Conservation (phyloP, 2,888 invertebrate genomes). For the Neoaliturus tenellus region DNA sequence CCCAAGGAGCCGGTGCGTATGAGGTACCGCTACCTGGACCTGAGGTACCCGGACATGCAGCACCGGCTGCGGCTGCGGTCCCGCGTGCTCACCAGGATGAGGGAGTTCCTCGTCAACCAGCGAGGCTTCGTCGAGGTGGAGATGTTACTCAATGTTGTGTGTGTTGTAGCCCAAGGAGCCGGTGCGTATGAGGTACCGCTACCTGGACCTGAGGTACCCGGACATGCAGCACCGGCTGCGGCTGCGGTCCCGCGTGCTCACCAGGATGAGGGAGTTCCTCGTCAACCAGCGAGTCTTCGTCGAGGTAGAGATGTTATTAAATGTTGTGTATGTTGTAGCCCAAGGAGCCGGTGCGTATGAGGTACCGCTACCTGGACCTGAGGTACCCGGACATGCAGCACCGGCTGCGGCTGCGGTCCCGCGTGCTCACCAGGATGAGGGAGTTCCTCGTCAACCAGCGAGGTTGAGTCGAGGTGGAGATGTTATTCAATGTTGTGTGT, state of each 20-base stretch:
- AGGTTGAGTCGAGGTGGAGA: constrained; percentile 97
- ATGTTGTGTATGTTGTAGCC: neutral
- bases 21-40: constrained; percentile 85
- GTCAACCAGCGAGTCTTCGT: constrained; percentile 88
- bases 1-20: constrained; percentile 88
- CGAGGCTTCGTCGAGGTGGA: constrained; percentile 96
- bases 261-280: constrained; percentile 92
- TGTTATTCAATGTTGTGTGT: constrained; percentile 80
- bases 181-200: constrained; percentile 85
- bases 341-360: constrained; percentile 86
- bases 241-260: constrained; percentile 85
- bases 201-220: constrained; percentile 86
- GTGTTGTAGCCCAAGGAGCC: too few species aligned
- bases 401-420: constrained; percentile 88
- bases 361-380: constrained; percentile 86
- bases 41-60: constrained; percentile 91
- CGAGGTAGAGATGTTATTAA: constrained; percentile 98
- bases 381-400: constrained; percentile 90
- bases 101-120: constrained; percentile 87
- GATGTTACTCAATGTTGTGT: constrained; percentile 89
- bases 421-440: constrained; percentile 89
- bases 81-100: constrained; percentile 87
- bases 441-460: constrained; percentile 87
- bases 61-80: constrained; percentile 89
- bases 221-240: constrained; percentile 92